phyloP scores from a whole-genome alignment of 2,888 invertebrate genomes.

The Cheilosia urbana region DNA sequence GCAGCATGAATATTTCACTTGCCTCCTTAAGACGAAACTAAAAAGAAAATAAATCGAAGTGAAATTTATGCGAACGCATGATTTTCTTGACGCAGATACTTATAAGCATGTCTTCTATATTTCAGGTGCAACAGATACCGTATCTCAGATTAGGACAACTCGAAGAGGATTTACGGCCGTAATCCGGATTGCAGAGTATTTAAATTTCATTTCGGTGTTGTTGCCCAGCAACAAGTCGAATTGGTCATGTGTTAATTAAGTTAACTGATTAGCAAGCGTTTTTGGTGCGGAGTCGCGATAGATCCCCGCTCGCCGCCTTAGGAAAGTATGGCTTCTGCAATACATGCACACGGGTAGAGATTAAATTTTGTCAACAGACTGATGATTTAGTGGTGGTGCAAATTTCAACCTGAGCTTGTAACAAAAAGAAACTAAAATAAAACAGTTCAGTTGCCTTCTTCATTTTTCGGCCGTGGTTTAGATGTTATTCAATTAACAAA shows the following conservation, averaged over 20 bases:
- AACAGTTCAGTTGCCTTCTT: not conserved
- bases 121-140: conserved; percentile 29
- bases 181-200: not conserved
- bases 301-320: conserved; percentile 33
- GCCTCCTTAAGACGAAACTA: no score
- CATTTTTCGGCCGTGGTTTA: conserved; percentile 3
- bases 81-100: conserved; percentile 1
- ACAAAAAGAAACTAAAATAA: not conserved
- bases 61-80: conserved; percentile 55
- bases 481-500: conserved; percentile 55
- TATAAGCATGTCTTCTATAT: conserved; percentile 1
- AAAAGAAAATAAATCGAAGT: conserved; percentile 16
- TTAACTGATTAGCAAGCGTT: conserved; percentile 41
- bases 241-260: conserved; percentile 47
- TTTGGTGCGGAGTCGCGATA: not conserved
- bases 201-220: not conserved
- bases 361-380: conserved; percentile 16
- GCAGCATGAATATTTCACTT: not conserved
- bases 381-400: conserved; percentile 22
- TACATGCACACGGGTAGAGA: not conserved
- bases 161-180: conserved; percentile 49
- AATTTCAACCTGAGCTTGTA: conserved; percentile 45
- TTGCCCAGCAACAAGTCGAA: conserved; percentile 24
- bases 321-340: conserved; percentile 24
- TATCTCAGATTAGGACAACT: conserved; percentile 21